Evolutionary conservation across 2,113 vertebrate species (phyloP), one percentile per base, ranked within the genome.

Genomic region (Gadus macrocephalus): DNA sequence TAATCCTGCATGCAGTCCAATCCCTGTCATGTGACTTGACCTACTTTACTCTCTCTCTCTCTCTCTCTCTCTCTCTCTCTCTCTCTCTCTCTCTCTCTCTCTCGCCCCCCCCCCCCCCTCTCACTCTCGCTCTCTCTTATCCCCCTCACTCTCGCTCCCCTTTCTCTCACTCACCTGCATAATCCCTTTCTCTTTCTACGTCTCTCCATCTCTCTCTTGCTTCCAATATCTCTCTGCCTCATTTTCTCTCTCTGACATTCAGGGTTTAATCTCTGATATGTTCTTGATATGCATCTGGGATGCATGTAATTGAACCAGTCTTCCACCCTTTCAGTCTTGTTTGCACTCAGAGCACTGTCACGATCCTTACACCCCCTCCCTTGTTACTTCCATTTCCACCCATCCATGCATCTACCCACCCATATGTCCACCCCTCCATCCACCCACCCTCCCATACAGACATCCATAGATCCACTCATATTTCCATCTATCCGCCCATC

Each of bases 21-120:
- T 85, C 81, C 82, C 79, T 79, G 87, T 91, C 89, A 91, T 88
- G 89, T 92, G 90, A 91, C 86, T 86, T 90, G 90, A 91, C 90
- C 90, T 90, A 92, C 75, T 86, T 92, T 81, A 83, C 68, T 72
- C 71, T 80, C 59, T 70, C 73, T 74, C 72, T 62, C 68, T 82
- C 68, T 78, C 69, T 71, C 70, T 49, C 8, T 49, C 42, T 49
- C 42, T 49, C 8, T 49, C 42, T 49, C 42, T 49, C 11, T 12
- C 11, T 49, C 42, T 49, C 6, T 49, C 42, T 49, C 42, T 12
- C 11, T 68, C 28, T 73, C 70, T 78, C 71, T 49, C 7, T 12
- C 7, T 81, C n/a, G n/a, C n/a, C n/a, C n/a, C n/a, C n/a, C n/a
- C n/a, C n/a, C n/a, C n/a, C n/a, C n/a, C 62, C 77, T 64, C 74